These are phyloP conservation scores for Gambusia affinis DNA, from an alignment of 2,113 vertebrate genomes.

Conservation along the genomic window DNA sequence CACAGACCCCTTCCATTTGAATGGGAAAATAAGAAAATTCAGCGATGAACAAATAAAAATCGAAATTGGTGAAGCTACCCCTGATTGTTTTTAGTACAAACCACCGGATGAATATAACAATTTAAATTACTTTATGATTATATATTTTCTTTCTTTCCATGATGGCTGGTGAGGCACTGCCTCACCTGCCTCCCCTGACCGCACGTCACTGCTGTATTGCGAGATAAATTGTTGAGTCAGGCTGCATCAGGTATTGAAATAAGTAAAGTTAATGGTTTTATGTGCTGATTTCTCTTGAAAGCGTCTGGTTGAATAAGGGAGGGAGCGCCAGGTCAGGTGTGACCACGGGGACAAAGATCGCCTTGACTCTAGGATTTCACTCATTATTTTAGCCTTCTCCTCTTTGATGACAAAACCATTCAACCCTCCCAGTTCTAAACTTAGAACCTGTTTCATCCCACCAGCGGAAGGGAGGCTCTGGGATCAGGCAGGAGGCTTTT, in stretches of 20 bases:
- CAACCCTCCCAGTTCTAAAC: constrained; percentile 55
- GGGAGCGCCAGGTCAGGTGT: constrained; percentile 31
- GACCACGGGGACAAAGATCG: constrained; percentile 37
- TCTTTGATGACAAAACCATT: constrained; percentile 33
- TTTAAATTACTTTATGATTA: no score
- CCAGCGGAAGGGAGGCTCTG: constrained; percentile 68
- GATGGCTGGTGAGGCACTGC: no score
- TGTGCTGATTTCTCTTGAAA: constrained; percentile 11
- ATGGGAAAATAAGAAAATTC: no score
- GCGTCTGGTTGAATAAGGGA: constrained; percentile 33
- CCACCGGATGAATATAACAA: no score
- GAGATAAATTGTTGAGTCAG: constrained; percentile 4
- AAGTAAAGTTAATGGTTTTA: constrained; percentile 2
- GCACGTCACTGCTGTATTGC: no score
- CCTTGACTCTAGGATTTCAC: constrained; percentile 28
- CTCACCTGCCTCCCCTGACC: no score
- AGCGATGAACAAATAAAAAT: no score
- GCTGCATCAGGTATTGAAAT: not conserved
- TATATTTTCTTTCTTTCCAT: no score
- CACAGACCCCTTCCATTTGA: no score
- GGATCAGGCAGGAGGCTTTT: constrained; percentile 50
- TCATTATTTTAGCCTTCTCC: not conserved
- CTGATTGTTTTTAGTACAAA: no score
- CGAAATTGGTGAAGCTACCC: no score
- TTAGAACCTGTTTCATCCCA: constrained; percentile 52